Evolutionary conservation across 1,140 invertebrate species (phyloP).

Genomic region (Epicauta chinensis): DNA sequence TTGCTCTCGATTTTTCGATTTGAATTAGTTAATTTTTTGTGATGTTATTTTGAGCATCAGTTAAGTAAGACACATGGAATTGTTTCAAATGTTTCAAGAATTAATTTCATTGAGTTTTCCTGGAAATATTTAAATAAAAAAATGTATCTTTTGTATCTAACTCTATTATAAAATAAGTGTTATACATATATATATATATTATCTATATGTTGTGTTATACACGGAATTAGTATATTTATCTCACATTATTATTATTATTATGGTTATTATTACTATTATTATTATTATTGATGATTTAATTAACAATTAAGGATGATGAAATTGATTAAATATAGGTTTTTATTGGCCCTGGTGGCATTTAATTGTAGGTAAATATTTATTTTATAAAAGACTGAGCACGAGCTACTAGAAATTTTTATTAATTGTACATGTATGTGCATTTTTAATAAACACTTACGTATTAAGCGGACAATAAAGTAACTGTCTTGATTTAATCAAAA

Average conservation of each 20-base stretch:
- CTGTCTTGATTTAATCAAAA: no score
- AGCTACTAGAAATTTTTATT: slow-evolving; percentile 24
- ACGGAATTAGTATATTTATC: slow-evolving; percentile 11
- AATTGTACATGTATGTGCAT: slow-evolving; percentile 24
- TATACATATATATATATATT: neutral
- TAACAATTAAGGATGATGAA: neutral
- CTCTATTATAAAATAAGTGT: slow-evolving; percentile 6
- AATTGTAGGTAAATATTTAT: slow-evolving; percentile 20
- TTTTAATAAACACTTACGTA: slow-evolving; percentile 25
- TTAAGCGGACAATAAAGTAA: neutral
- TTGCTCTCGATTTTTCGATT: neutral
- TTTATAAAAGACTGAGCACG: slow-evolving; percentile 25
- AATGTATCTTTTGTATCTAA: slow-evolving; percentile 7
- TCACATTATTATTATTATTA: neutral
- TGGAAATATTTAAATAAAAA: neutral
- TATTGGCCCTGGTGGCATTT: slow-evolving; percentile 7
- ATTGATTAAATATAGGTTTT: slow-evolving; percentile 5
- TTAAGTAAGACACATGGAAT: slow-evolving; percentile 7
- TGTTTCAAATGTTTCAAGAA: neutral
- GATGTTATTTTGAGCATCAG: slow-evolving; percentile 1
- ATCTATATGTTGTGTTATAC: slow-evolving; percentile 14
- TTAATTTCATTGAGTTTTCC: neutral
- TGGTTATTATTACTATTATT: no score
- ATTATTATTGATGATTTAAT: no score
- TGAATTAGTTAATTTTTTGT: neutral